Evolutionary conservation across 2,888 invertebrate species (phyloP), one percentile per base, ranked within the genome.

Genomic region (Fragum whitleyi): DNA sequence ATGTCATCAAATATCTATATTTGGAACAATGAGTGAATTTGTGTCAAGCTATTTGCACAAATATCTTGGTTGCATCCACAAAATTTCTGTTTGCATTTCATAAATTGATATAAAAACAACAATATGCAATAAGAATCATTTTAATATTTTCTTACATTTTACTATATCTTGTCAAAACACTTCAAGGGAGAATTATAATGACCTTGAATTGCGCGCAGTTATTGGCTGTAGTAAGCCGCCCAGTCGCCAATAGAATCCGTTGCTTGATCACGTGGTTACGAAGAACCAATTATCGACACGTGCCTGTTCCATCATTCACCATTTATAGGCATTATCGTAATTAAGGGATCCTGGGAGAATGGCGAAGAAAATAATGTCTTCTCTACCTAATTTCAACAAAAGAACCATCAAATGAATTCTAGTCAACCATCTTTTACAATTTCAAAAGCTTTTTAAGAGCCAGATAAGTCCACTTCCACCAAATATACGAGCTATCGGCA

Each of bases 221-320:
- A 79, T 79, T 79, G 79, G 79, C n/a, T 47, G 79, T 74, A 77
- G 77, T 77, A 77, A 14, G n/a, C 16, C 5, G 21, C 51, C 74
- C 79, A 3, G 5, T 9, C 47, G 16, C 47, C 47, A 47, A 47
- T 47, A 47, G 47, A 47, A 47, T 47, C 3, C 47, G n/a, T 14
- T 7, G 16, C 14, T 6, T 59, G 21, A 62, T 79, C 84, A 84
- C 84, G 84, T 84, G 84, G 68, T 51, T 59, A 29, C 16, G 42
- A 62, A 47, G 59, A 65, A 71, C 81, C 85, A 85, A 81, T 85
- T 81, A 81, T 26, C 57, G 59, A 39, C 42, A 70, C 19, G 42
- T 57, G 55, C 65, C 53, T 85, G 83, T 87, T 85, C 87, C 88
- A 91, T 91, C 92, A 92, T 92, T 92, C 92, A 92, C 92, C 91